Evolutionary conservation across 2,888 invertebrate genomes (phyloP).

Genomic region (Argyresthia albistria): DNA sequence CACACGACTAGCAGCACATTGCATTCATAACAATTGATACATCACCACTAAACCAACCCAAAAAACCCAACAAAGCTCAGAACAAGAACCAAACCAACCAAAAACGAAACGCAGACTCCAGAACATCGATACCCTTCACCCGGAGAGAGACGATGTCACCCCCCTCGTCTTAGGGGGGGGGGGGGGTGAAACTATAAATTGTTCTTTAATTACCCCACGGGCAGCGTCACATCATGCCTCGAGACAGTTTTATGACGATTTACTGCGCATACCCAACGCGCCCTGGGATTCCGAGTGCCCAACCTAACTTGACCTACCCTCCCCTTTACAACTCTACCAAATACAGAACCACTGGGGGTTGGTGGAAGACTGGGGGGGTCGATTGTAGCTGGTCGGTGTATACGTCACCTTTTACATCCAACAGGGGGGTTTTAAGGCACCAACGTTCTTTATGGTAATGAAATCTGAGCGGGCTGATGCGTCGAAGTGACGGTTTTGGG

Average conservation of each 20-base stretch:
- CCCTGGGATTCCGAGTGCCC: conserved; percentile 53
- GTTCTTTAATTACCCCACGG: conserved; percentile 73
- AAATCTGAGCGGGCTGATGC: conserved; percentile 72
- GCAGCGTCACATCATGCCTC: conserved; percentile 80
- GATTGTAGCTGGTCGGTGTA: background rate
- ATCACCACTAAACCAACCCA: too few species aligned
- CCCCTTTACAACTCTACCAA: conserved; percentile 8
- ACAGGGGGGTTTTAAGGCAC: conserved; percentile 68
- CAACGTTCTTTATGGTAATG: conserved; percentile 72
- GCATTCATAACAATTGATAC: too few species aligned
- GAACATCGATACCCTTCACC: background rate
- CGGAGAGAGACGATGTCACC: background rate
- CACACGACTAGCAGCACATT: too few species aligned
- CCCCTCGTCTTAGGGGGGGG: conserved; percentile 8
- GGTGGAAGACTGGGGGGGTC: background rate
- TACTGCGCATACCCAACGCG: conserved; percentile 54
- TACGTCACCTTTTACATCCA: conserved; percentile 6
- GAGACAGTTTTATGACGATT: conserved; percentile 82
- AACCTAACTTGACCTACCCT: conserved; percentile 21
- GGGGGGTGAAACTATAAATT: conserved; percentile 61
- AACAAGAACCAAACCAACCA: too few species aligned
- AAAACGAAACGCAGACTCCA: background rate
- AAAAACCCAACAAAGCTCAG: too few species aligned
- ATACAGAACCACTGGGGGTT: background rate
- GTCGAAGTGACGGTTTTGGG: conserved; percentile 63